These are phyloP conservation scores for Aphaenogaster rudis DNA, from an alignment of 1,140 invertebrate species.

Conservation along the genomic window DNA sequence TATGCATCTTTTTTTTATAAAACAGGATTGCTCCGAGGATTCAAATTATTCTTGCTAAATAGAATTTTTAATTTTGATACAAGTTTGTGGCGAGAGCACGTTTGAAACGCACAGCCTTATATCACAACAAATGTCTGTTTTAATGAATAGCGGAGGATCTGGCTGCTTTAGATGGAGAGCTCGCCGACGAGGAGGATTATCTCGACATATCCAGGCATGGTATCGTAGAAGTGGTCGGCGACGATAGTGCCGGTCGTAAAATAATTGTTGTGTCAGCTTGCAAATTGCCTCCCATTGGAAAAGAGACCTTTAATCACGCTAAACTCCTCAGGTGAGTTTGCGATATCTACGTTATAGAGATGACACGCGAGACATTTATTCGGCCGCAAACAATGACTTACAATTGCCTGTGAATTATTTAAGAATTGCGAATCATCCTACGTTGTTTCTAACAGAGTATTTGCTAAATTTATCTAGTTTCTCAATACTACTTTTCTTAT, in stretches of 20 bases:
- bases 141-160: conserved; percentile 82
- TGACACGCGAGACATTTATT: conserved; percentile 2
- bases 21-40: conserved; percentile 18
- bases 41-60: conserved; percentile 12
- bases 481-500: neutral
- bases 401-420: conserved; percentile 17
- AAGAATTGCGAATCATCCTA: neutral
- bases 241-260: conserved; percentile 96
- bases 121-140: conserved; percentile 40
- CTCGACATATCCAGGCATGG: conserved; percentile 93
- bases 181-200: conserved; percentile 89
- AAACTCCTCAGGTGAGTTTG: conserved; percentile 91
- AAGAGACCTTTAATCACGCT: conserved; percentile 93
- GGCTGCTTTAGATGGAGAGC: conserved; percentile 84
- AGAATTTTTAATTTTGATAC: conserved; percentile 22
- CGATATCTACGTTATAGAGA: neutral
- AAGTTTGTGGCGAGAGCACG: conserved; percentile 12
- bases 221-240: conserved; percentile 96
- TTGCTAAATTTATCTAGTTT: neutral
- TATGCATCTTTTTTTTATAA: neutral
- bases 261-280: conserved; percentile 98
- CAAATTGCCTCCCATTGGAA: conserved; percentile 94
- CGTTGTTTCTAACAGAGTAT: neutral
- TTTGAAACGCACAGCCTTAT: neutral
- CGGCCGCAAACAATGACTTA: neutral